Evolutionary conservation across 2,113 vertebrate genomes (phyloP).

Genomic region (Cebus imitator): DNA sequence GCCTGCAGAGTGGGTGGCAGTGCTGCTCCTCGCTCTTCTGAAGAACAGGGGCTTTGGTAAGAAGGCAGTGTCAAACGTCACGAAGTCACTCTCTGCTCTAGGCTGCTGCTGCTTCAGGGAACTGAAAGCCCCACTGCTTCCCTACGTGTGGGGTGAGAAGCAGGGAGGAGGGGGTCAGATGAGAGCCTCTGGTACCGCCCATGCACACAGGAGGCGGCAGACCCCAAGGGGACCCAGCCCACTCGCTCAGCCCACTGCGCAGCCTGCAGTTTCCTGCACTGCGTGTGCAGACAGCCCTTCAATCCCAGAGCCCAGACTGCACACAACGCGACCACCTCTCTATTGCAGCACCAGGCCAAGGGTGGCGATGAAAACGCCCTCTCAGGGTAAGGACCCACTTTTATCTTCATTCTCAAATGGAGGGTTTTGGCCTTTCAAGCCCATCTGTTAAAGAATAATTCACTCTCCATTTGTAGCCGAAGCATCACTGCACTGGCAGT

Average conservation of each 20-base stretch:
- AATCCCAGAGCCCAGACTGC: too few relatives aligned
- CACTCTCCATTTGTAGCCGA: not conserved
- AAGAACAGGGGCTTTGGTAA: constrained; percentile 89
- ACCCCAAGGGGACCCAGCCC: fast-evolving
- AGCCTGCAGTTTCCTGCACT: fast-evolving
- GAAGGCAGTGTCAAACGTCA: constrained; percentile 84
- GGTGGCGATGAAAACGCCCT: not conserved
- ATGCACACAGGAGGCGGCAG: fast-evolving
- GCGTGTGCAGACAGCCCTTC: too few relatives aligned
- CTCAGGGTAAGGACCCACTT: not conserved
- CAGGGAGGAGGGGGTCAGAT: fast-evolving
- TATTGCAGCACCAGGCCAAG: fast-evolving
- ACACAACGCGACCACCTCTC: fast-evolving
- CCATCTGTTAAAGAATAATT: too few relatives aligned
- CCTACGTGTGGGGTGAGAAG: constrained; percentile 59
- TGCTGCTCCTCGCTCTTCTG: constrained; percentile 81
- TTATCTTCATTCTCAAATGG: not conserved
- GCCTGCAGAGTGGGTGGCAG: constrained; percentile 15
- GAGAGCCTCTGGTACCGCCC: not conserved
- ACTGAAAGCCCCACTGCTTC: not conserved
- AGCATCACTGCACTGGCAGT: fast-evolving
- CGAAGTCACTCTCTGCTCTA: constrained; percentile 81
- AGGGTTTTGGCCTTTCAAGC: not conserved
- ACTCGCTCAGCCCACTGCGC: fast-evolving
- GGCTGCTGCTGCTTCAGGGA: constrained; percentile 74